Evolutionary conservation across 2,113 vertebrate species (phyloP).

Genomic region (Albula glossodonta): DNA sequence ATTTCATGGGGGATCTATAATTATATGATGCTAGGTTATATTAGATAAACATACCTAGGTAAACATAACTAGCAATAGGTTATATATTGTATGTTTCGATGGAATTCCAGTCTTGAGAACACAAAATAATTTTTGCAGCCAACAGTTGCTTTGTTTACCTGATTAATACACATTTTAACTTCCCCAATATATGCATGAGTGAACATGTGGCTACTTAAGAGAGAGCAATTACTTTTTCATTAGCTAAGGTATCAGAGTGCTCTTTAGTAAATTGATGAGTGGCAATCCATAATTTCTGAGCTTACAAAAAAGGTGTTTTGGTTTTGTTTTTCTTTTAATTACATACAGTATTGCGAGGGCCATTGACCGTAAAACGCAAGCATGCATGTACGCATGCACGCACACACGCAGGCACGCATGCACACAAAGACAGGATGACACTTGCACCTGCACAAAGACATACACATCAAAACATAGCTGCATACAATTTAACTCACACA

Average conservation of each 20-base stretch:
- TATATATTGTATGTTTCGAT: background rate
- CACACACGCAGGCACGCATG: too few relatives aligned
- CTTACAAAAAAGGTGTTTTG: background rate
- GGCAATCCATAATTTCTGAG: background rate
- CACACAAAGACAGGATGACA: too few relatives aligned
- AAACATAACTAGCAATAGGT: background rate
- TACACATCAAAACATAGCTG: background rate
- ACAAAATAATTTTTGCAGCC: background rate
- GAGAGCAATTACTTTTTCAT: background rate
- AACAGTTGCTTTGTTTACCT: background rate
- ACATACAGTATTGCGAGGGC: background rate
- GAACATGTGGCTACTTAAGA: background rate
- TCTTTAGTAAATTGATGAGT: background rate
- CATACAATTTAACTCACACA: background rate
- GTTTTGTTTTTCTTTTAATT: background rate
- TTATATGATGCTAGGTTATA: background rate
- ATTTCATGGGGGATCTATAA: too few relatives aligned
- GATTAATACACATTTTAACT: background rate
- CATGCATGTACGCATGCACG: too few relatives aligned
- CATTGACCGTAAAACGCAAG: background rate
- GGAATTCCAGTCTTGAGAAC: background rate
- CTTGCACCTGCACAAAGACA: background rate
- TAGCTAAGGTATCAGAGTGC: background rate
- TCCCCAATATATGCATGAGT: background rate
- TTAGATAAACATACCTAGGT: background rate